phyloP scores from a whole-genome alignment of 2,797 vertebrate genomes.

The Orestias chungarensis region DNA sequence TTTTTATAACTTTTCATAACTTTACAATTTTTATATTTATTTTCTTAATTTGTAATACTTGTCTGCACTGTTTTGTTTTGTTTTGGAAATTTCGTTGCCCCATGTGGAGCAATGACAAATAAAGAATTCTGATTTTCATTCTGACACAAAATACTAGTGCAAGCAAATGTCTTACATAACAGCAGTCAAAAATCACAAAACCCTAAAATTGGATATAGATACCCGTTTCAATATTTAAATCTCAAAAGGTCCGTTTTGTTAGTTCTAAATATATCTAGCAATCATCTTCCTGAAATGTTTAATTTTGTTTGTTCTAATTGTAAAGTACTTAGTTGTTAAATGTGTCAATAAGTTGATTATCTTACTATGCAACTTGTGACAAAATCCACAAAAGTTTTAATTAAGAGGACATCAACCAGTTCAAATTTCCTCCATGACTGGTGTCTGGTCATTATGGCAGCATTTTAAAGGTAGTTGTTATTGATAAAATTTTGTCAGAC shows the following conservation, averaged over 20 bases:
- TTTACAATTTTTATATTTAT: too few species aligned
- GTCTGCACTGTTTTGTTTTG: too few species aligned
- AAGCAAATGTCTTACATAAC: not conserved
- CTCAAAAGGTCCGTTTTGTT: slow-evolving; percentile 31
- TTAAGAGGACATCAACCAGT: slow-evolving; percentile 72
- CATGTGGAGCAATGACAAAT: too few species aligned
- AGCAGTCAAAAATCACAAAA: not conserved
- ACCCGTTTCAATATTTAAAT: too few species aligned
- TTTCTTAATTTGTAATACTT: too few species aligned
- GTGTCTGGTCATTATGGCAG: slow-evolving; percentile 65
- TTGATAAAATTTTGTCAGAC: too few species aligned
- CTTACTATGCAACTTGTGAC: slow-evolving; percentile 58
- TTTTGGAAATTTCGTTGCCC: too few species aligned
- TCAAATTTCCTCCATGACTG: slow-evolving; percentile 66
- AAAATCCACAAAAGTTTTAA: slow-evolving; percentile 56
- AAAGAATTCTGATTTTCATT: too few species aligned
- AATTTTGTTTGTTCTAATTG: slow-evolving; percentile 68
- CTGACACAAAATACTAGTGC: not conserved
- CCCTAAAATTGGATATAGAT: too few species aligned
- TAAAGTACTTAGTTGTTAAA: slow-evolving; percentile 22
- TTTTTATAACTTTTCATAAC: too few species aligned
- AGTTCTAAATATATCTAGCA: slow-evolving; percentile 44
- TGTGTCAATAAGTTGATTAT: slow-evolving; percentile 59
- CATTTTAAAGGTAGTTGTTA: slow-evolving; percentile 67
- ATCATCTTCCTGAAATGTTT: slow-evolving; percentile 44